Base-by-base conservation (phyloP, 2,113 vertebrate genomes). In the Raja brachyura region DNA sequence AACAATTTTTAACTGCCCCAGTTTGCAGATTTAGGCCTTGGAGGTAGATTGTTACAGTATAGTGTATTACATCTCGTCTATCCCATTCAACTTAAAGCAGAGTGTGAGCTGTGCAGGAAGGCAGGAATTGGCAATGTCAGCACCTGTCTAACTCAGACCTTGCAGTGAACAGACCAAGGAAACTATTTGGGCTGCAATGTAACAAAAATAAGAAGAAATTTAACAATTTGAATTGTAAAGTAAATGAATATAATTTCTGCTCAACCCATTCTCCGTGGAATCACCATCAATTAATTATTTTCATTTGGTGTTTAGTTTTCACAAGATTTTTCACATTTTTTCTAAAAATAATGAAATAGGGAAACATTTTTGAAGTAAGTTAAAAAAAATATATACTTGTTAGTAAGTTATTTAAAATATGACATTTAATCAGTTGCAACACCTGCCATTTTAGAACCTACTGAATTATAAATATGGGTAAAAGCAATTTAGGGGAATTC, bases 301-400 rank as follows among this genome's bases (percentile, higher is more conserved):
- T 28, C 81, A 59, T 61, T 11, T 28, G 39, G 10, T 61, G 22
- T 61, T 56, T n/a, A 14, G 13, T 85, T 61, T 85, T 28, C 79
- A 59, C 48, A n/a, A 85, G 56, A n/a, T 4, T 18, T 56, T 83
- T 48, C 39, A 22, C 56, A 56, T n/a, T 39, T 81, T 39, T 79
- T 88, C 83, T n/a, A 63, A 63, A 73, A 88, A 63, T 88, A 66
- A 88, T 63, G 61, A 88, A 88, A 75, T 63, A n/a, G 18, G 33
- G 74, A n/a, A 86, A 63, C 14, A 63, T 63, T 63, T 63, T 63
- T 33, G 59, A 88, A 31, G n/a, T n/a, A 33, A 66, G 31, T 61
- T 63, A 22, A 9, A 54, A 79, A 54, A 54, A 0, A 86, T n/a
- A 85, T 85, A 13, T 18, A 28, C 54, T 61, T 13, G 54, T 13